Conservation (phyloP, 53 echinoderm and acorn worm species). For the Holothuria scabra region DNA sequence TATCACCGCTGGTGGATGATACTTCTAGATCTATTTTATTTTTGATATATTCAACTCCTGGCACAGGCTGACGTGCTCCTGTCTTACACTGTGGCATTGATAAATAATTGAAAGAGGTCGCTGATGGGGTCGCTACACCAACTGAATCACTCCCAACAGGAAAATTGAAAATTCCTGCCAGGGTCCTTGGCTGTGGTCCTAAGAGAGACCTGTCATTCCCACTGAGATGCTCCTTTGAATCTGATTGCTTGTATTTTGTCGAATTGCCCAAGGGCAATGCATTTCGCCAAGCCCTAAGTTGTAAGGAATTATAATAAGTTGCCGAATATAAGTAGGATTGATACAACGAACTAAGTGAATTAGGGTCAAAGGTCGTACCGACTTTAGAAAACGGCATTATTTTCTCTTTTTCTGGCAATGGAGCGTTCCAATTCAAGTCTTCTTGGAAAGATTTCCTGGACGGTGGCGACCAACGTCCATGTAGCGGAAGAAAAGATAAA, state of each 20-base stretch:
- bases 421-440: conserved; percentile 1
- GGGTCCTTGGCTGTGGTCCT: no score
- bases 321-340: conserved; percentile 36
- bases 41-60: conserved; percentile 85
- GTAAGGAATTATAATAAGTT: conserved; percentile 13
- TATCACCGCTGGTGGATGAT: background rate
- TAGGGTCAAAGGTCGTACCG: conserved; percentile 1
- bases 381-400: background rate
- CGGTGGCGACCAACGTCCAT: background rate
- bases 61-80: conserved; percentile 77
- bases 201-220: no score
- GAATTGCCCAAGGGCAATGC: background rate
- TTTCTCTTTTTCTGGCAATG: background rate
- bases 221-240: no score
- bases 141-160: conserved; percentile 3
- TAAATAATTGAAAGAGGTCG: background rate
- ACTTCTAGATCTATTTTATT: conserved; percentile 41
- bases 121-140: background rate
- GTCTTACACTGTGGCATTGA: conserved; percentile 36
- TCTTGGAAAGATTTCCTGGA: background rate
- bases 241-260: no score
- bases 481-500: no score
- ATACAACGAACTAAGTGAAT: conserved; percentile 10
- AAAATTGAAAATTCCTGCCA: background rate
- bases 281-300: conserved; percentile 31